Conservation (phyloP, 2,797 vertebrate genomes). For the Crocodylus rhombifer region DNA sequence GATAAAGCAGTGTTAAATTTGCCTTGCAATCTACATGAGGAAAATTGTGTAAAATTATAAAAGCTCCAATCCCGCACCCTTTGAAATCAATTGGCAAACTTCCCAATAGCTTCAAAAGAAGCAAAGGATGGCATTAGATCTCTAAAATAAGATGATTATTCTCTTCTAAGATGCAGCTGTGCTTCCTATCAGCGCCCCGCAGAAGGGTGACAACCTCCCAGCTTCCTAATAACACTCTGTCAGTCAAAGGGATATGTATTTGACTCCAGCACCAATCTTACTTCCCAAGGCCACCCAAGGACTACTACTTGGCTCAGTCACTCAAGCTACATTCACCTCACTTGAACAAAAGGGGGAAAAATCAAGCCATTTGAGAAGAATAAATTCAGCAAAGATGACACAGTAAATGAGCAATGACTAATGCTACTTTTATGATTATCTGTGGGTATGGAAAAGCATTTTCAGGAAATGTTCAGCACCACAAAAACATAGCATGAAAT, state of each 20-base stretch:
- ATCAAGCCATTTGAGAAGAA: background rate
- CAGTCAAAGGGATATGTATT: background rate
- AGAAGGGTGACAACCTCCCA: background rate
- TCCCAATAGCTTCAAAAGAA: background rate
- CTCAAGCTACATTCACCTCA: background rate
- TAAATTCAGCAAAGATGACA: background rate
- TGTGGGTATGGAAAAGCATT: background rate
- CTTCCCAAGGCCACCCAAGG: background rate
- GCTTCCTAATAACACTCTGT: background rate
- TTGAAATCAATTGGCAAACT: background rate
- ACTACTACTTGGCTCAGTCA: background rate
- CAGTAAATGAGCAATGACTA: background rate
- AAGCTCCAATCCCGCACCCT: background rate
- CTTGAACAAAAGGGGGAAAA: background rate
- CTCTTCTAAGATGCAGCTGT: conserved; percentile 4
- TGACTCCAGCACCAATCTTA: conserved; percentile 8
- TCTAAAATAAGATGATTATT: background rate
- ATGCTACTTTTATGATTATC: background rate
- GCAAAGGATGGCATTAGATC: background rate
- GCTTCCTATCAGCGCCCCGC: conserved; percentile 35
- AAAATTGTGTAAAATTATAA: background rate
- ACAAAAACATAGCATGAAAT: too few relatives aligned
- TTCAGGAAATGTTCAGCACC: background rate
- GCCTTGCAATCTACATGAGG: background rate
- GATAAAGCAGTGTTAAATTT: background rate